A percentile compares a stretch with the other conserved stretches of the same genome.
These are phyloP conservation scores for Parapsyche elsis DNA, from an alignment of 1,140 invertebrate genomes.

Conservation along the genomic window DNA sequence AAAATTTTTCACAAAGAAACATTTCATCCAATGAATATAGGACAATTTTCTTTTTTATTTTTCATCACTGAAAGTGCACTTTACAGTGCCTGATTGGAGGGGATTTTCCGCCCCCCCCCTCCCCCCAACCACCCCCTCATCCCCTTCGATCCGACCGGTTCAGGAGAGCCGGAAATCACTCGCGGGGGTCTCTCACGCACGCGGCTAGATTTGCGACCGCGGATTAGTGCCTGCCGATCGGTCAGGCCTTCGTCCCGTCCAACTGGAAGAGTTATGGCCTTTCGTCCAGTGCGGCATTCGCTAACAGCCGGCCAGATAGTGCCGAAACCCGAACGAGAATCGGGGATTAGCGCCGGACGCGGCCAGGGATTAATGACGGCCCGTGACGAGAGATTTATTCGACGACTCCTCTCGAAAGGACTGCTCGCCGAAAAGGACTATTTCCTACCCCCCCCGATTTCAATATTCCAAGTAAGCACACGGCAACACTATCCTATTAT, in stretches of 20 bases:
- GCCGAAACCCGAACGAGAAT: not conserved
- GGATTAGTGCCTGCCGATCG: constrained; percentile 9
- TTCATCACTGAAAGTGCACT: too few relatives aligned
- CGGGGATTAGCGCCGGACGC: not conserved
- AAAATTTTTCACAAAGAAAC: too few relatives aligned
- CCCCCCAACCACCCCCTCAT: not conserved
- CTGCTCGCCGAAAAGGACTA: too few relatives aligned
- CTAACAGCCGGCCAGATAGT: not conserved
- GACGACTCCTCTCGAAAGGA: not conserved
- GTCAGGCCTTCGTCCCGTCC: not conserved
- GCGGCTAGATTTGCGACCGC: not conserved
- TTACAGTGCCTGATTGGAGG: too few relatives aligned
- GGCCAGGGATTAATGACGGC: not conserved
- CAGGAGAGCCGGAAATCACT: not conserved
- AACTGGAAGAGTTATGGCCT: constrained; percentile 6
- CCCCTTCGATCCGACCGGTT: not conserved
- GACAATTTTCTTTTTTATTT: too few relatives aligned
- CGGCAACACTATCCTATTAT: too few relatives aligned
- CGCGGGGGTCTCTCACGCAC: not conserved
- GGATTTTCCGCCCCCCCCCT: not conserved
- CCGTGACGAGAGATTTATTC: constrained; percentile 11
- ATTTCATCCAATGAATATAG: too few relatives aligned
- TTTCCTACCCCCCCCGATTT: too few relatives aligned
- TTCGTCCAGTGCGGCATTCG: not conserved
- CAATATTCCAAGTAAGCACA: too few relatives aligned